Conservation (phyloP, 2,113 vertebrate genomes). For the Melanocharis versteri region DNA sequence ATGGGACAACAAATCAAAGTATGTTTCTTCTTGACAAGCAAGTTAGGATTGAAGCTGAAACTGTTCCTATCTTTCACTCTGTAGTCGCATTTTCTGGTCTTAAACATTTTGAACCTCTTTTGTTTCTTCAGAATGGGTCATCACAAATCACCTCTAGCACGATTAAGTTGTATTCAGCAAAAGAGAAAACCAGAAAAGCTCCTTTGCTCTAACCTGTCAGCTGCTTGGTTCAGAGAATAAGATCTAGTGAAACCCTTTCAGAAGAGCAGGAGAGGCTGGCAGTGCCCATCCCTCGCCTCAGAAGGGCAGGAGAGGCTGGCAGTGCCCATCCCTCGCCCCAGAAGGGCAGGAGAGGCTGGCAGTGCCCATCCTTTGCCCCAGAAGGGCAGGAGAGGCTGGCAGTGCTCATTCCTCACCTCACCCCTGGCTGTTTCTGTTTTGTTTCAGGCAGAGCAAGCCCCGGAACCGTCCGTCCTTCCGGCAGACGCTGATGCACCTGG, state of each 20-base stretch:
- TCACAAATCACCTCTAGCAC: neutral
- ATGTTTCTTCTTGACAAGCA: neutral
- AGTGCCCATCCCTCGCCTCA: neutral
- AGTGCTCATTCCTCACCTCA: neutral
- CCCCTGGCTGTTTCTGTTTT: neutral
- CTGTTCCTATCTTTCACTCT: neutral
- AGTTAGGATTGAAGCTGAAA: neutral
- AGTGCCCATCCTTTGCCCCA: neutral
- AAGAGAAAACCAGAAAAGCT: neutral
- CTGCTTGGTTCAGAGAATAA: neutral
- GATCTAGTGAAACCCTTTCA: neutral
- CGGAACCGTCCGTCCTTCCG: constrained; percentile 95
- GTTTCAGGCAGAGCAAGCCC: constrained; percentile 91
- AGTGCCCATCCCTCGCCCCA: neutral
- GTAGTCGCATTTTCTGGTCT: neutral
- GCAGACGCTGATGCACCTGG: constrained; percentile 95
- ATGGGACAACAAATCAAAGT: neutral
- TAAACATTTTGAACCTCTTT: neutral
- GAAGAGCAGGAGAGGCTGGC: neutral
- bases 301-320: neutral
- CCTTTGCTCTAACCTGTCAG: neutral
- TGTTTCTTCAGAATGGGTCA: neutral
- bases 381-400: neutral
- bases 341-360: neutral
- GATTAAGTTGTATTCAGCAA: neutral